Conservation (phyloP, 64 coral and sea anemone genomes). For the Pachyseris speciosa region DNA sequence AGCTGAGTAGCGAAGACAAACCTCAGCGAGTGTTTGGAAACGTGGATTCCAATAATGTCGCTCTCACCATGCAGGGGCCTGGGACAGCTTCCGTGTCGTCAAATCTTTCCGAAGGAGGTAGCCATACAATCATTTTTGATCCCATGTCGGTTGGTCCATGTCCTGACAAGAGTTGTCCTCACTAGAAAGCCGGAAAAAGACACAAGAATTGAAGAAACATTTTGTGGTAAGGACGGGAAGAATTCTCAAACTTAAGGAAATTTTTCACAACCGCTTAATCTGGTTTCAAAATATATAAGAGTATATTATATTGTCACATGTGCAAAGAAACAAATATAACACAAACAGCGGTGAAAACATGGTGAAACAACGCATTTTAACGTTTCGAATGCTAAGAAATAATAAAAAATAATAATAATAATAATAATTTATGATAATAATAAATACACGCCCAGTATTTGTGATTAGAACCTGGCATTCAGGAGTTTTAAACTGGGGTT, state of each 20-base stretch:
- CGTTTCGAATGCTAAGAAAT: too few species aligned
- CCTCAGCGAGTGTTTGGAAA: background rate
- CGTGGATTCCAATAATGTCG: constrained; percentile 25
- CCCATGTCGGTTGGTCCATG: background rate
- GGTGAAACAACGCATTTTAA: too few species aligned
- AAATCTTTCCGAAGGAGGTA: background rate
- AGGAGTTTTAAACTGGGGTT: too few species aligned
- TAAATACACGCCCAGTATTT: too few species aligned
- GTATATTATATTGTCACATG: too few species aligned
- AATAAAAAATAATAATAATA: too few species aligned
- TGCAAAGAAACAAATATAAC: too few species aligned
- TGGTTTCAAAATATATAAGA: too few species aligned
- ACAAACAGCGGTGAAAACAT: too few species aligned
- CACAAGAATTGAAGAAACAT: background rate
- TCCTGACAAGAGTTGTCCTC: background rate
- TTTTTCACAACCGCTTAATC: too few species aligned
- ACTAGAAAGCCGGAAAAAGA: background rate
- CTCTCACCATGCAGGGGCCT: background rate
- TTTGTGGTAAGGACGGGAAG: background rate
- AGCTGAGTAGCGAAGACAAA: background rate
- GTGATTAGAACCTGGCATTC: too few species aligned
- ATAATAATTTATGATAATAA: too few species aligned
- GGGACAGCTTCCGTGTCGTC: constrained; percentile 11
- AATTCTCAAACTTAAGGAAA: background rate
- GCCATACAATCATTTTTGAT: constrained; percentile 1